Evolutionary conservation across 2,113 vertebrate species (phyloP), one percentile per base, ranked within the genome.

Genomic region (Pteruthius melanotis): DNA sequence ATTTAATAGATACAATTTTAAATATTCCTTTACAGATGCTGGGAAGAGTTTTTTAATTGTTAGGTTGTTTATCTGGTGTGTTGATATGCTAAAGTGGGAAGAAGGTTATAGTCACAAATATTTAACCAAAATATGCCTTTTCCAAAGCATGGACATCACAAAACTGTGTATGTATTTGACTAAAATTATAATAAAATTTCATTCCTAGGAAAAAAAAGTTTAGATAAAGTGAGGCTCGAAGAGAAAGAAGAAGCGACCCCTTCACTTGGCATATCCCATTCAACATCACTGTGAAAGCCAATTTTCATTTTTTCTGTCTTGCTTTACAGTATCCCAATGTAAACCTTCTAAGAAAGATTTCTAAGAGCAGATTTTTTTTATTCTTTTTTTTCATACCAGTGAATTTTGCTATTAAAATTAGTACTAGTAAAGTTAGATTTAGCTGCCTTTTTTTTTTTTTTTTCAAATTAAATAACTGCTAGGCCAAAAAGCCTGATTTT

Each of bases 231-330:
- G 10, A 83, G 23, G 13, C 63, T 70, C 19, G 28, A 12, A 33
- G n/a, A 69, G 17, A 7, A 63, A 12, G 8, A 45, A 45, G 26
- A 47, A 68, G 15, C 28, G 16, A 74, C 6, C 2, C 2, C 15
- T 63, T 40, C 2, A 1, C 9, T 50, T 70, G 39, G 7, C 6
- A 6, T 17, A 4, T 42, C 30, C 7, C 13, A 59, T 54, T 91
- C n/a, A 61, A 4, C 7, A 24, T 24, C 11, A 6, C 18, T 42
- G 10, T 45, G 18, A 63, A 63, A 40, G 3, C 2, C 0, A 1
- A 42, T 37, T 78, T 78, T 56, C 5, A 16, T 33, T 85, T 68
- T 70, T 82, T 4, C 5, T 77, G 1, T 76, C 39, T 66, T 26
- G 3, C 12, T 24, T 71, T 30, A 71, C 12, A 79, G 8, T 18